Evolutionary conservation across 2,888 invertebrate species (phyloP).

Genomic region (Euproctis similis): DNA sequence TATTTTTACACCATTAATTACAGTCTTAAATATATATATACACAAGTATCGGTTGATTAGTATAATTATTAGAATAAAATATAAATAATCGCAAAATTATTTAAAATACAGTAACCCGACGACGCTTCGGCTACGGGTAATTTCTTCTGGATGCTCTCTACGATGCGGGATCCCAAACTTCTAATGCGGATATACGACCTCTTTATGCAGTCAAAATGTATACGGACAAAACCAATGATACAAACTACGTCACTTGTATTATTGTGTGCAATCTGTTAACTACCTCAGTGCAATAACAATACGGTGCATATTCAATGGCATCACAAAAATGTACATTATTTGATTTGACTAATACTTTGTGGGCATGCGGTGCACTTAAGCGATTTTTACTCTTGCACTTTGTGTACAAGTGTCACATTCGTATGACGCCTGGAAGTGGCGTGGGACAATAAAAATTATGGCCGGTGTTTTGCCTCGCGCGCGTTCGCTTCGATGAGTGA

Average conservation of each 20-base stretch:
- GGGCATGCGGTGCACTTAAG: slow-evolving; percentile 30
- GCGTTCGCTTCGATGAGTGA: slow-evolving; percentile 60
- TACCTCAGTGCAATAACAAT: slow-evolving; percentile 50
- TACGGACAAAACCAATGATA: slow-evolving; percentile 36
- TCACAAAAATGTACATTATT: slow-evolving; percentile 61
- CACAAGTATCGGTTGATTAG: too few relatives aligned
- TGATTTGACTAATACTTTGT: slow-evolving; percentile 53
- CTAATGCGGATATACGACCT: slow-evolving; percentile 31
- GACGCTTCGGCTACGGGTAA: too few relatives aligned
- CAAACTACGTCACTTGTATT: slow-evolving; percentile 52
- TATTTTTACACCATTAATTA: too few relatives aligned
- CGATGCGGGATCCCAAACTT: slow-evolving; percentile 39
- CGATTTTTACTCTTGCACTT: slow-evolving; percentile 45
- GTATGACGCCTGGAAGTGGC: slow-evolving; percentile 34
- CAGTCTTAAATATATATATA: too few relatives aligned
- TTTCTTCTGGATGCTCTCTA: too few relatives aligned
- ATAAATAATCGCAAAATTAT: too few relatives aligned
- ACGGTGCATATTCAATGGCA: slow-evolving; percentile 59
- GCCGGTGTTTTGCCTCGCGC: slow-evolving; percentile 56
- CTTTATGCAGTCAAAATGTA: slow-evolving; percentile 31
- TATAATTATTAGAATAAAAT: too few relatives aligned
- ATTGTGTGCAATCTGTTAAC: slow-evolving; percentile 49
- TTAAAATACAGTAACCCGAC: too few relatives aligned
- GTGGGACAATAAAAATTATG: slow-evolving; percentile 65
- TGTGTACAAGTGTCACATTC: slow-evolving; percentile 53